Base-by-base conservation (phyloP, 2,797 vertebrate species). In the Sebastes kiyomatsui region DNA sequence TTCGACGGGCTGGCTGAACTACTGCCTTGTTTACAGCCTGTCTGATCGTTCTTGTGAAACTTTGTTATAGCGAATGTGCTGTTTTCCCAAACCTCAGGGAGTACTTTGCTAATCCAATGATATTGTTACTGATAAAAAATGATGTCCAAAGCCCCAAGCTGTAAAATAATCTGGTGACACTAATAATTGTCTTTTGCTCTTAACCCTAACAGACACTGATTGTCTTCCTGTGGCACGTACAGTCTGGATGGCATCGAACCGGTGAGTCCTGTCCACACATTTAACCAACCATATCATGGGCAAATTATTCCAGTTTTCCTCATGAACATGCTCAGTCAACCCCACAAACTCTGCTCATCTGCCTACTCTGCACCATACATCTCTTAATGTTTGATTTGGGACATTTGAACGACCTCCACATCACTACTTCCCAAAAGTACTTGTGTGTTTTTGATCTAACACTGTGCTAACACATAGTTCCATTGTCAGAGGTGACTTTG, bases 401-500 rank as follows among this genome's bases (percentile, higher is more conserved):
- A 35, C 9, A 12, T 66, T 68, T 64, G 55, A 80, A 59, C 25
- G 65, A 54, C 78, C 74, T 82, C 56, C 46, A 59, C 69, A n/a
- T 84, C 35, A 58, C 7, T 3, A 67, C 79, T 49, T 69, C 20
- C 33, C 72, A 67, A 67, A 76, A 59, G 67, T 35, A 55, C 70
- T 69, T 62, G 30, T 75, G 38, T 46, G 28, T 58, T 65, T 72
- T 75, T 77, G 59, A 82, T 79, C 59, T 38, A 33, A 72, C 64
- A 5, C 68, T 76, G 23, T 73, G 75, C 82, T 77, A 81, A 81
- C 80, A 87, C 77, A 85, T 64, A 83, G 82, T 65, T 77, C 72
- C 46, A 78, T 88, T 92, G 87, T 90, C 89, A 83, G 85, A 80
- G 88, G 90, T 91, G 90, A 92, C 91, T 92, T 91, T 90, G 88